Percentiles rank a stretch among this genome's conserved stretches.
Conservation (phyloP, 2,113 vertebrate species). For the Leptocoma aspasia region DNA sequence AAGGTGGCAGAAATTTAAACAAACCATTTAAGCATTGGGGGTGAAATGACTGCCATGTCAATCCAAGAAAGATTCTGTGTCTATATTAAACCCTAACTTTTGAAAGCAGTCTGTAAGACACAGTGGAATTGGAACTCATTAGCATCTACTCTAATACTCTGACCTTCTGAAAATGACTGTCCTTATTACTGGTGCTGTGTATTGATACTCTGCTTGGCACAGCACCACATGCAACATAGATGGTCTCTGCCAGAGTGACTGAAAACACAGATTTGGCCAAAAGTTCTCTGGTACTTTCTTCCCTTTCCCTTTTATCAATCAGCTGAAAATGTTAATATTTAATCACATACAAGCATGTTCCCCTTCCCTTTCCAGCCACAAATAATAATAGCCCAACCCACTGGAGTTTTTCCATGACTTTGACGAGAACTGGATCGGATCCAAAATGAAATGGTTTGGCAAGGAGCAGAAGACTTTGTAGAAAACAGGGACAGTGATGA, state of each 20-base stretch:
- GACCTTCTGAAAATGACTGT: constrained; percentile 22
- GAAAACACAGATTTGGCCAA: not conserved
- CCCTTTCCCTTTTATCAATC: not conserved
- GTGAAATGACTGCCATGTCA: not conserved
- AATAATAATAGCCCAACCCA: constrained; percentile 1
- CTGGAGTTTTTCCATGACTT: constrained; percentile 17
- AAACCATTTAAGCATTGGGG: not conserved
- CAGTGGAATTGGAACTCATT: not conserved
- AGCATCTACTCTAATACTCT: not conserved
- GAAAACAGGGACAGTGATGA: not conserved
- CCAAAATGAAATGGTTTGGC: constrained; percentile 33
- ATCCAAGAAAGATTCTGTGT: not conserved
- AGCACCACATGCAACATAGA: not conserved
- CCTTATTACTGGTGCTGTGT: not conserved
- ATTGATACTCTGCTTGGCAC: not conserved
- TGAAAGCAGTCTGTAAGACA: not conserved
- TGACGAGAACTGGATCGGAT: not conserved
- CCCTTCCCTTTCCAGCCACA: not conserved
- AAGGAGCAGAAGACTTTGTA: not conserved
- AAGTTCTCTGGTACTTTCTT: constrained; percentile 3
- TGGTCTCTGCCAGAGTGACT: not conserved
- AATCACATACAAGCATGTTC: not conserved
- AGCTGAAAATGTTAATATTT: constrained; percentile 22
- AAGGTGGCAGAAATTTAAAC: not conserved
- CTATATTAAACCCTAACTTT: not conserved